Base-by-base conservation (phyloP, 1,140 invertebrate genomes). In the Cydia pomonella region DNA sequence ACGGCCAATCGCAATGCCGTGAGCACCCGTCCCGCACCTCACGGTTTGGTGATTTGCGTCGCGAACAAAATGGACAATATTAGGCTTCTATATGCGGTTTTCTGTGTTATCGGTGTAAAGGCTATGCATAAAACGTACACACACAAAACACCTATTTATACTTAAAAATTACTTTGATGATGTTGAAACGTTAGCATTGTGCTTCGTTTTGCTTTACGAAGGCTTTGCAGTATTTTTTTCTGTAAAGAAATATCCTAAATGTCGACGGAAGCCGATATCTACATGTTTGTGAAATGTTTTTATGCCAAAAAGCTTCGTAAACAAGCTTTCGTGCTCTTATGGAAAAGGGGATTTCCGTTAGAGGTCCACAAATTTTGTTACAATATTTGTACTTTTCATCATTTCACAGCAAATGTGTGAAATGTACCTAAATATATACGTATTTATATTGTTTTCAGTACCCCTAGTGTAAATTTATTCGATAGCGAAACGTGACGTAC, bases 251-350 rank as follows among this genome's bases (percentile, higher is more conserved):
- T 29, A 12, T 29, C 23, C 23, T 64, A 64, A 12, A 64, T n/a
- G 0, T n/a, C 5, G 63, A 16, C 23, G 63, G 13, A 66, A 66
- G 23, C 63, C 23, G 25, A 66, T 33, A 33, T 66, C 33, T 27
- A 66, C 23, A 66, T 66, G 63, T 33, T 66, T 66, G 13, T 66
- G 25, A 29, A 69, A 69, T 33, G 29, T 33, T 69, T 69, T 69
- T 33, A 33, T 69, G 64, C 5, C 27, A 69, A 69, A 33, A 69
- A 69, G 64, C 64, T 64, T 64, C 33, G 25, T 21, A 69, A 69
- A 69, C 63, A 33, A 69, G 64, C 16, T 69, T 69, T 69, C 18
- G 18, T 10, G n/a, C 27, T 69, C 18, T 29, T 33, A 69, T 38
- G 9, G 64, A 38, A 38, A 69, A 69, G 16, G 29, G 63, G 27